Evolutionary conservation across 1,140 invertebrate species (phyloP).

Genomic region (Cylas formicarius): DNA sequence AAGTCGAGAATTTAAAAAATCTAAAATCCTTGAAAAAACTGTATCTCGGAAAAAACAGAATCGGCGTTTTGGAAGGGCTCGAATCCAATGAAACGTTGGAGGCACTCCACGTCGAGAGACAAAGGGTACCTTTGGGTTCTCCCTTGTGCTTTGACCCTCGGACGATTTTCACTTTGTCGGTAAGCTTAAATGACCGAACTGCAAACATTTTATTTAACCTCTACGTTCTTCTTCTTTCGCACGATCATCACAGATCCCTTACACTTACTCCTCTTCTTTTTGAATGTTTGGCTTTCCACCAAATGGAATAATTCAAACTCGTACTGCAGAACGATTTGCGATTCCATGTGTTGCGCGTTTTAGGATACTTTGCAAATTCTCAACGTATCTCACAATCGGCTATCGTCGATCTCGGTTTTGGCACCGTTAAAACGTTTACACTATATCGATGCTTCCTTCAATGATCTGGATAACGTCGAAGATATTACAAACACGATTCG

Average conservation of each 20-base stretch:
- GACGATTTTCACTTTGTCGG: conserved; percentile 50
- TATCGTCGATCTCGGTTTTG: conserved; percentile 42
- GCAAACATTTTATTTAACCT: background rate
- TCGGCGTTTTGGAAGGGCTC: conserved; percentile 60
- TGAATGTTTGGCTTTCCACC: too few species aligned
- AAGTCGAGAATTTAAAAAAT: conserved; percentile 54
- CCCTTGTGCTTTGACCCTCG: conserved; percentile 60
- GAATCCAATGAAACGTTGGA: conserved; percentile 51
- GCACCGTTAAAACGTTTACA: conserved; percentile 41
- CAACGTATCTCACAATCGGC: conserved; percentile 48
- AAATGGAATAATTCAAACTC: background rate
- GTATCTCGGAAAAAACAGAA: conserved; percentile 59
- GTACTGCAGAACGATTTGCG: background rate
- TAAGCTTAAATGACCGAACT: conserved; percentile 31
- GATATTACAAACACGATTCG: conserved; percentile 47
- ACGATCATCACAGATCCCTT: too few species aligned
- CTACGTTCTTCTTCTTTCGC: too few species aligned
- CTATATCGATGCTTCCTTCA: conserved; percentile 45
- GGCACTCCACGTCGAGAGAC: conserved; percentile 61
- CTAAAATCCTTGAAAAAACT: conserved; percentile 55
- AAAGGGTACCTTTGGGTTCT: conserved; percentile 49
- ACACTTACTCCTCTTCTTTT: too few species aligned
- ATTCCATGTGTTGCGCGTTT: conserved; percentile 12
- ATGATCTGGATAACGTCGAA: conserved; percentile 44
- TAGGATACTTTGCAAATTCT: conserved; percentile 44